A percentile compares a stretch with the other conserved stretches of the same genome.
These are phyloP conservation scores for Microchrysa polita DNA, from an alignment of 2,888 invertebrate species.

Conservation along the genomic window DNA sequence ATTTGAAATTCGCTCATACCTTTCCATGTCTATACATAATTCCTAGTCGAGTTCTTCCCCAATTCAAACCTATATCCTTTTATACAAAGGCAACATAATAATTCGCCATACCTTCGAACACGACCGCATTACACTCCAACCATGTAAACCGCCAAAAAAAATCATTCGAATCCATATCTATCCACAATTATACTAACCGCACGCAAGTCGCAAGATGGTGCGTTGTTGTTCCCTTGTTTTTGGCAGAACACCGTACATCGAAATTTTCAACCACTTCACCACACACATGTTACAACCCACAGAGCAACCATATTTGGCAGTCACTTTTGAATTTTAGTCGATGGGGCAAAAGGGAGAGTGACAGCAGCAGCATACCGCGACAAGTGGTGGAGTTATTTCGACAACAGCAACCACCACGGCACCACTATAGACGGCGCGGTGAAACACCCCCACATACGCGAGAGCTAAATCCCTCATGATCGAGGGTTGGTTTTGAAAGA, in stretches of 20 bases:
- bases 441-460: neutral
- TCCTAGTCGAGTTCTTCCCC: neutral
- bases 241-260: conserved; percentile 29
- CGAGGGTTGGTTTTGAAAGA: conserved; percentile 17
- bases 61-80: neutral
- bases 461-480: too few relatives aligned
- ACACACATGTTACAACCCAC: conserved; percentile 42
- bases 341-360: conserved; percentile 14
- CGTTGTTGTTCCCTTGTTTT: conserved; percentile 19
- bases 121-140: conserved; percentile 32
- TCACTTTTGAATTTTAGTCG: conserved; percentile 28
- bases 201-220: conserved; percentile 42
- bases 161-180: conserved; percentile 28
- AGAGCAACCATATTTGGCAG: conserved; percentile 39
- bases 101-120: conserved; percentile 36
- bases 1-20: neutral
- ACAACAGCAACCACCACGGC: conserved; percentile 4
- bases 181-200: conserved; percentile 42
- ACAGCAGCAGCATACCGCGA: neutral
- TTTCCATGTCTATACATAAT: neutral
- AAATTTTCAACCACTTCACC: conserved; percentile 23
- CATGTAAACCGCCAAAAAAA: conserved; percentile 39
- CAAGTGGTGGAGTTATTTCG: conserved; percentile 5
- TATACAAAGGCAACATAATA: neutral
- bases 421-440: neutral